phyloP scores from a whole-genome alignment of 2,113 vertebrate species.

The Centrocercus urophasianus region DNA sequence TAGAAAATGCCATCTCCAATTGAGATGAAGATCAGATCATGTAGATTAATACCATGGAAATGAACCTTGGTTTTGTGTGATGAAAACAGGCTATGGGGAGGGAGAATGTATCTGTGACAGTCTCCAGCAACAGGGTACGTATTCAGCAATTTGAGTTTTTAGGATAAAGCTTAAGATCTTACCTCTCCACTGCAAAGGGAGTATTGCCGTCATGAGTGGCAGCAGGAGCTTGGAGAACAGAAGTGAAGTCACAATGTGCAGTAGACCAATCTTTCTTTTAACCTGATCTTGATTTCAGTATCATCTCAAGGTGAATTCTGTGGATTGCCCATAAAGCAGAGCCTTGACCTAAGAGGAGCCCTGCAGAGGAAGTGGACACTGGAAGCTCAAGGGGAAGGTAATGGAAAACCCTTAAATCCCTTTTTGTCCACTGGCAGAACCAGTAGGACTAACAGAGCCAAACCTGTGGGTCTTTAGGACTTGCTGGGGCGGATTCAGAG shows the following conservation, averaged over 20 bases:
- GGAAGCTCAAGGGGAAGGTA: background rate
- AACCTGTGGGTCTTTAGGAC: background rate
- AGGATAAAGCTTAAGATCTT: background rate
- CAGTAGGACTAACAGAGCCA: too few relatives aligned
- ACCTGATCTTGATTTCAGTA: background rate
- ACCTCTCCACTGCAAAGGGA: background rate
- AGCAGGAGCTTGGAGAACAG: background rate
- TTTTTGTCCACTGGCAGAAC: background rate
- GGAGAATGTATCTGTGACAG: background rate
- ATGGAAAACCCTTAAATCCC: background rate
- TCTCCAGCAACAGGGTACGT: background rate
- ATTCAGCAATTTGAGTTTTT: background rate
- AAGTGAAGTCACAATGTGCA: background rate
- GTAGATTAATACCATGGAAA: background rate
- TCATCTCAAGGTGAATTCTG: background rate
- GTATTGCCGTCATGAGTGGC: background rate
- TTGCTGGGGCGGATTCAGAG: background rate
- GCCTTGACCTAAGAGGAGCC: background rate
- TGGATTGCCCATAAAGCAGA: background rate
- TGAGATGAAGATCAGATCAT: background rate
- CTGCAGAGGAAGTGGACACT: background rate
- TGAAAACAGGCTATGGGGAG: background rate
- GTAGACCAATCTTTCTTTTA: background rate
- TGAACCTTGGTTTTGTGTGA: background rate
- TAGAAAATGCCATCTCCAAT: conserved; percentile 7